phyloP scores from a whole-genome alignment of 2,113 vertebrate genomes.

The Meles meles region DNA sequence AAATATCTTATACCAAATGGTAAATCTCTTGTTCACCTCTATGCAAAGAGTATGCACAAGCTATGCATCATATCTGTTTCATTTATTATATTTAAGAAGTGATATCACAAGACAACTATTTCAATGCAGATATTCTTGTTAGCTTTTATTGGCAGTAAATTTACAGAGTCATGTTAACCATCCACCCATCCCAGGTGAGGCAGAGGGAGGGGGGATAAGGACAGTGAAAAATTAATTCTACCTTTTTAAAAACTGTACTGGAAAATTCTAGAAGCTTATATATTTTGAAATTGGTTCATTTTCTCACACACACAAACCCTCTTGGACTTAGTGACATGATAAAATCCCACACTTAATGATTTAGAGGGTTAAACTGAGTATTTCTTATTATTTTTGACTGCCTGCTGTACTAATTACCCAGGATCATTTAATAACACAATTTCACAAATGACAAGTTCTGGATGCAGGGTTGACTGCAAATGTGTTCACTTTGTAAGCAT shows the following conservation, averaged over 20 bases:
- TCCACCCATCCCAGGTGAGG: constrained; percentile 26
- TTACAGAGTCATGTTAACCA: constrained; percentile 70
- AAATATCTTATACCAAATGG: constrained; percentile 78
- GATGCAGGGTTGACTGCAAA: constrained; percentile 70
- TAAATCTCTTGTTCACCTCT: constrained; percentile 77
- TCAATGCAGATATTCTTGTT: constrained; percentile 71
- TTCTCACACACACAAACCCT: constrained; percentile 52
- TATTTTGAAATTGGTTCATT: constrained; percentile 74
- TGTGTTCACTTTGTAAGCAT: constrained; percentile 76
- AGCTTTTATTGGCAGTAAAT: constrained; percentile 74
- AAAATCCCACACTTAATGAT: constrained; percentile 67
- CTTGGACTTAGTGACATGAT: constrained; percentile 51
- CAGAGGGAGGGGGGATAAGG: constrained; percentile 20
- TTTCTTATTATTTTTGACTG: constrained; percentile 69
- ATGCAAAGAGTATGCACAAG: constrained; percentile 71
- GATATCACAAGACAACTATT: constrained; percentile 67
- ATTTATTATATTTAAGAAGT: constrained; percentile 71
- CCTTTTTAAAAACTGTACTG: constrained; percentile 66
- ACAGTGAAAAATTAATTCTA: constrained; percentile 68
- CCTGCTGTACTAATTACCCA: constrained; percentile 73
- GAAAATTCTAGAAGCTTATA: constrained; percentile 54
- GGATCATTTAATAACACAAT: constrained; percentile 75
- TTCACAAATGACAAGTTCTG: constrained; percentile 69
- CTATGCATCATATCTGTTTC: constrained; percentile 52
- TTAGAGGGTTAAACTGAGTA: constrained; percentile 66